Base-by-base conservation (phyloP, 2,797 vertebrate genomes). In the Fundulus diaphanus region DNA sequence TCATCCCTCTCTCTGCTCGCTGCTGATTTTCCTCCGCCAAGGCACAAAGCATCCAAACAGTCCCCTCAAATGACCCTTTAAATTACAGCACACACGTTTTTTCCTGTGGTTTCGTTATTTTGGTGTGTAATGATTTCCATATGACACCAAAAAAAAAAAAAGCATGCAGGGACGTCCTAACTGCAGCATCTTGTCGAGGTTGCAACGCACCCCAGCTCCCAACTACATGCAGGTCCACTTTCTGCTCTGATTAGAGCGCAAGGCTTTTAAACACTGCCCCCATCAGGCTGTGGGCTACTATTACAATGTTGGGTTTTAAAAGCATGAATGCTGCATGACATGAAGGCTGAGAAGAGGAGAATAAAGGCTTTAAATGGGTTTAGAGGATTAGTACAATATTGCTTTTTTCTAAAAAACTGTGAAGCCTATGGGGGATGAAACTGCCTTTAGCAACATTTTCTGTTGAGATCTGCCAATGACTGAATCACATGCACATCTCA, bases 221-320 rank as follows among this genome's bases (percentile, higher is more conserved):
- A 20, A 12, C 9, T 42, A 48, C 40, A 20, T 24, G 20, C 35
- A 7, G 22, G 22, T 37, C 29, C 9, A 52, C 51, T 52, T 52
- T 52, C 35, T 63, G 33, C 15, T 40, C 35, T n/a, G 40, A 40
- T n/a, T 24, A 12, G 9, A 65, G 37, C 61, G 9, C 68, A 84
- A 40, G 9, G 86, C 88, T 88, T 85, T 4, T 37, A 87, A 81
- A 90, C 84, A 87, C 87, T 90, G 92, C 88, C 91, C 84, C 89
- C 91, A 6, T 80, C 86, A 92, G 91, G 83, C 2, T 37, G 74
- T 35, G 22, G 37, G 44, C 6, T 24, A 2, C 1, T 2, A 77
- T 74, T 82, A 68, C 88, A 87, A 33, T 9, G 3, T 29, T 27
- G 56, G 29, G 46, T 13, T 20, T 61, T 35, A 35, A 33, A 20